Evolutionary conservation across 1,140 invertebrate genomes (phyloP).

Genomic region (Eumaeus atala): DNA sequence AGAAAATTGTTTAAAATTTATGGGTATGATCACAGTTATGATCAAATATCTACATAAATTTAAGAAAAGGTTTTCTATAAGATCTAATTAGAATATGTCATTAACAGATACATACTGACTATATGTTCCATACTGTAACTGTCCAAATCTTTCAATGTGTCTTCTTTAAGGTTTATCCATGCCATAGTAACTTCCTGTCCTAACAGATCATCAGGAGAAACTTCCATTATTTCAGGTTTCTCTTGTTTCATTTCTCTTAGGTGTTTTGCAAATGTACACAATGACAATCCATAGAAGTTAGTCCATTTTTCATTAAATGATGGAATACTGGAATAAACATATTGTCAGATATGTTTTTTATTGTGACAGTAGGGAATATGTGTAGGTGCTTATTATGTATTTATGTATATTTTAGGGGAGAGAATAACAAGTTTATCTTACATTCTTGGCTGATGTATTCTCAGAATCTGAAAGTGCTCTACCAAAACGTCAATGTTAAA

Average conservation of each 20-base stretch:
- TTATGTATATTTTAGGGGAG: no score
- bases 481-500: no score
- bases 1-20: no score
- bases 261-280: slow-evolving; percentile 72
- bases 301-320: slow-evolving; percentile 77
- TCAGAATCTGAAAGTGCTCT: no score
- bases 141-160: slow-evolving; percentile 70
- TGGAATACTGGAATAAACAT: slow-evolving; percentile 72
- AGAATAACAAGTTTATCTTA: no score
- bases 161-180: slow-evolving; percentile 76
- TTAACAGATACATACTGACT: slow-evolving; percentile 39
- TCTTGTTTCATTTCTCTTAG: slow-evolving; percentile 69
- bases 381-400: no score
- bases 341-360: neutral
- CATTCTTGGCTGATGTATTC: no score
- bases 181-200: slow-evolving; percentile 72
- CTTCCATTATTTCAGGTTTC: slow-evolving; percentile 74
- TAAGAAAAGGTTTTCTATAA: no score
- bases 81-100: no score
- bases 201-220: slow-evolving; percentile 71
- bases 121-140: slow-evolving; percentile 53
- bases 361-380: no score
- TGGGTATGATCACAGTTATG: no score
- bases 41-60: no score
- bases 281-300: slow-evolving; percentile 74